phyloP scores from a whole-genome alignment of 2,113 vertebrate genomes.

The Syrmaticus mikado region DNA sequence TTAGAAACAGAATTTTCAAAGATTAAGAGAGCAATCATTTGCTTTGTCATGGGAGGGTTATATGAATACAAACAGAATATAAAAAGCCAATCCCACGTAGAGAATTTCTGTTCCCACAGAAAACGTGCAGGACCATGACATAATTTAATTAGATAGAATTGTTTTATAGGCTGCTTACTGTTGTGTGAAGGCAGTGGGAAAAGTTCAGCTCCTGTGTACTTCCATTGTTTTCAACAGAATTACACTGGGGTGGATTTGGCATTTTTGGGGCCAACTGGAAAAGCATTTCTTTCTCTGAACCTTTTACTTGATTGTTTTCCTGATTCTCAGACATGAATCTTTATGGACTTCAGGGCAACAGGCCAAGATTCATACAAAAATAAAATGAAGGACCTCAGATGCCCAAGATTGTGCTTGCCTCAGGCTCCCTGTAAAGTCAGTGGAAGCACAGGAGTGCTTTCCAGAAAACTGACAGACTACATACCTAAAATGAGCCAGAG shows the following conservation, averaged over 20 bases:
- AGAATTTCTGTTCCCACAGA: background rate
- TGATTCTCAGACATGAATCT: background rate
- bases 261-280: background rate
- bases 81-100: background rate
- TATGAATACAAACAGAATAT: background rate
- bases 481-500: background rate
- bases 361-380: background rate
- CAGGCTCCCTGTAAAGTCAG: background rate
- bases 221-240: conserved; percentile 5
- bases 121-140: background rate
- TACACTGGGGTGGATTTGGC: background rate
- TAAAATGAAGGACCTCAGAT: background rate
- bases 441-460: background rate
- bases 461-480: background rate
- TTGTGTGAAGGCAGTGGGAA: background rate
- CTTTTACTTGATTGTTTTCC: background rate
- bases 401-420: background rate
- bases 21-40: background rate
- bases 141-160: background rate
- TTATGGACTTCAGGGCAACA: background rate
- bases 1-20: background rate
- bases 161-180: background rate
- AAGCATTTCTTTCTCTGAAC: background rate
- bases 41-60: background rate
- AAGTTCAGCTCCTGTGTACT: conserved; percentile 25